These are phyloP conservation scores for Leucania comma DNA, from an alignment of 2,888 invertebrate species.

Conservation along the genomic window DNA sequence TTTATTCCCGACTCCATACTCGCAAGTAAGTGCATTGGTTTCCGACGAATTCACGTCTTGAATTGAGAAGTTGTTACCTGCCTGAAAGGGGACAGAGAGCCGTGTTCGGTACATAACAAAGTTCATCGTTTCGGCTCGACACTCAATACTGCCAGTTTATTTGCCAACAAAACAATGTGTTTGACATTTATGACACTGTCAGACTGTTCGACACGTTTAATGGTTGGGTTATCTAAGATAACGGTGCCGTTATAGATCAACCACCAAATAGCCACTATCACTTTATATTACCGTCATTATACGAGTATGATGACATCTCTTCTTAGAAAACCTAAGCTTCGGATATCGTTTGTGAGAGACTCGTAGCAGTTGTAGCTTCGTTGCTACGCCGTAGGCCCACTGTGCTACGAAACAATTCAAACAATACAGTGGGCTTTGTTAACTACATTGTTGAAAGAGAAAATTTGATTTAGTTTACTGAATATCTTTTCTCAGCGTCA, in stretches of 20 bases:
- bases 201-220: background rate
- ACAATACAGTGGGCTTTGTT: background rate
- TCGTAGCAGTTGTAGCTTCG: conserved; percentile 11
- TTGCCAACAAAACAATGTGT: conserved; percentile 25
- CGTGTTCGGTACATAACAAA: conserved; percentile 39
- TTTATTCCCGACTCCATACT: conserved; percentile 33
- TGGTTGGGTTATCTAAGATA: background rate
- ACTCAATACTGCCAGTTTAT: conserved; percentile 30
- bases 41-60: conserved; percentile 42
- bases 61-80: conserved; percentile 60
- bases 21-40: conserved; percentile 51
- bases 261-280: background rate
- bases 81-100: conserved; percentile 31
- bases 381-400: conserved; percentile 34
- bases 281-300: background rate
- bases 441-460: background rate
- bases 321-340: too few relatives aligned
- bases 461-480: background rate
- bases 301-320: background rate
- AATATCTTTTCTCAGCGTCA: background rate
- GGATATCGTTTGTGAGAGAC: background rate
- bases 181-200: conserved; percentile 11
- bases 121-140: conserved; percentile 31
- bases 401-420: background rate
- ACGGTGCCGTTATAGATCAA: background rate